Evolutionary conservation across 2,113 vertebrate genomes (phyloP), one percentile per base, ranked within the genome.

Genomic region (Fregata magnificens): DNA sequence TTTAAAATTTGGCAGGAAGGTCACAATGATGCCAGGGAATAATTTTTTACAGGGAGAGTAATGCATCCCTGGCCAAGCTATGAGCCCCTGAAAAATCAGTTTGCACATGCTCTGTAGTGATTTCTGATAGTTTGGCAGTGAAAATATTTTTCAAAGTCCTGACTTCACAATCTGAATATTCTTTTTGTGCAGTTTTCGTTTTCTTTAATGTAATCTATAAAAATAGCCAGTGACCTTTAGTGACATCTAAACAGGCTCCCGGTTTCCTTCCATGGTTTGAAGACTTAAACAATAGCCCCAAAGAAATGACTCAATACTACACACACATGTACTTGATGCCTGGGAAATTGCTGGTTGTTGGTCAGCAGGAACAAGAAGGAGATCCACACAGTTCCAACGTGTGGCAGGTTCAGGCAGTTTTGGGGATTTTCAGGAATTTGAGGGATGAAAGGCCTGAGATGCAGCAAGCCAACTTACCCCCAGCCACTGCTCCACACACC

Each of bases 251-350:
- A 93, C 36, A 72, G 62, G 66, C 81, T 95, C 58, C 81, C 2
- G 0, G 66, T 95, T 95, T 97, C 93, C 88, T 97, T 91, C 91
- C 94, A 95, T 53, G 53, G 95, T 89, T 91, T 97, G 88, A 93
- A 95, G 95, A 36, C 83, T 95, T 58, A 87, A 97, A 95, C 86
- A 97, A 97, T 87, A 93, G 91, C 74, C 44, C 88, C 94, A 94
- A 76, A 94, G 56, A 92, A 97, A 93, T 72, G 36, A 87, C 70
- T 94, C 81, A 82, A 42, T 82, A 19, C 77, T 74, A 79, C 49
- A 72, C 44, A 85, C 67, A 89, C 69, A 69, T 2, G 58, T 52
- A 56, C 62, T 65, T 3, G 1, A 19, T 79, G 88, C 70, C 77
- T 79, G 58, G 78, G 88, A 95, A 96, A 97, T 16, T 22, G 77